phyloP scores from a whole-genome alignment of 2,888 invertebrate species.

The Andricus curvator region DNA sequence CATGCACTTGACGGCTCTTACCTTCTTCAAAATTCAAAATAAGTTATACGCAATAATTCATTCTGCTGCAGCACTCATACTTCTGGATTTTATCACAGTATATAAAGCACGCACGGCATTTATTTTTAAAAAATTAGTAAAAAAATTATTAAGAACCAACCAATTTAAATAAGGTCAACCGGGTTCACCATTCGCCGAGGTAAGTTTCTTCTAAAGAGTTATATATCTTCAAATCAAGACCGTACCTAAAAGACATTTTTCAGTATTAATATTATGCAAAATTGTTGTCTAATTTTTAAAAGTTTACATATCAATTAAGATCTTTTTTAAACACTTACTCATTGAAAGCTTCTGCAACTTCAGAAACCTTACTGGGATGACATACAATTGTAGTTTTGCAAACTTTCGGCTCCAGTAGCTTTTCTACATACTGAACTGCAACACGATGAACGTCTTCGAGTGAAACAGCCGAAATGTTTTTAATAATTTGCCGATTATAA shows the following conservation, averaged over 20 bases:
- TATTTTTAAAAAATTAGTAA: too few species aligned
- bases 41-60: too few species aligned
- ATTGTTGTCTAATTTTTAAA: neutral
- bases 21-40: too few species aligned
- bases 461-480: constrained; percentile 84
- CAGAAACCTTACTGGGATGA: constrained; percentile 86
- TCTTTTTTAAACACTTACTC: constrained; percentile 79
- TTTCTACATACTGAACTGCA: constrained; percentile 85
- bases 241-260: constrained; percentile 79
- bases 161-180: too few species aligned
- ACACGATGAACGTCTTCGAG: constrained; percentile 83
- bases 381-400: constrained; percentile 87
- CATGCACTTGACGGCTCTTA: too few species aligned
- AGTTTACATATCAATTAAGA: neutral
- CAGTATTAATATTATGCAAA: too few species aligned
- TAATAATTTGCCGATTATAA: constrained; percentile 86
- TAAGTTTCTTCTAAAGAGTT: constrained; percentile 84
- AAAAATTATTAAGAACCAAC: too few species aligned
- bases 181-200: constrained; percentile 79
- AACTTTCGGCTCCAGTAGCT: constrained; percentile 82
- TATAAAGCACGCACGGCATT: too few species aligned
- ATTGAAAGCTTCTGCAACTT: constrained; percentile 84
- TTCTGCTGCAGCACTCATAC: too few species aligned
- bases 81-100: too few species aligned
- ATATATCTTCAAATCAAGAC: constrained; percentile 81